These are phyloP conservation scores for Drosophila elegans DNA, from an alignment of 1,140 invertebrate genomes.

Conservation along the genomic window DNA sequence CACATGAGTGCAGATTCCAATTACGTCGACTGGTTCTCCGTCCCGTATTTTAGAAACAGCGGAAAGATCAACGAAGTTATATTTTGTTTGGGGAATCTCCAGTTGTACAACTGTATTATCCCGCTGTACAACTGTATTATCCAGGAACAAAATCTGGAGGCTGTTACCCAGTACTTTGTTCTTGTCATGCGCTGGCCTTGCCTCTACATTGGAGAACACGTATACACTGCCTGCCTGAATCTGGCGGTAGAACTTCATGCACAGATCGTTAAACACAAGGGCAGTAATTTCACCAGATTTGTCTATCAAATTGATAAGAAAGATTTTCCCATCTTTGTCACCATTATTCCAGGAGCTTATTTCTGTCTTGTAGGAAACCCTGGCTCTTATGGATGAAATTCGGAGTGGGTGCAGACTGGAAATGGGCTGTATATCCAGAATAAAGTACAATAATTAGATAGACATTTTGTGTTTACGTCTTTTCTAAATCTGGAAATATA, in stretches of 20 bases:
- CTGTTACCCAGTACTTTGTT: neutral
- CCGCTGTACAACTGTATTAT: too few relatives aligned
- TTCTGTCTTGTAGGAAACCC: constrained; percentile 2
- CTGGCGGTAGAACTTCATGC: neutral
- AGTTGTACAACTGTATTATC: neutral
- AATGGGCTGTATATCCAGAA: neutral
- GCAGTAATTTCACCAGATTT: constrained; percentile 8
- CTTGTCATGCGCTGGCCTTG: too few relatives aligned
- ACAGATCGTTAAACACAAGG: neutral
- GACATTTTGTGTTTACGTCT: too few relatives aligned
- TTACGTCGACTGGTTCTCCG: neutral
- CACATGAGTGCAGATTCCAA: neutral
- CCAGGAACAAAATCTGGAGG: neutral
- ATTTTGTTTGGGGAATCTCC: neutral
- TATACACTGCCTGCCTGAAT: neutral
- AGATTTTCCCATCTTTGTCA: neutral
- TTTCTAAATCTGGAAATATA: too few relatives aligned
- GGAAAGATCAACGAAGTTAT: neutral
- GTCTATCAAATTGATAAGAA: constrained; percentile 2
- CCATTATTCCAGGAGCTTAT: neutral
- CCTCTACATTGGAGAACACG: neutral
- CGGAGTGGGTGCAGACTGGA: neutral
- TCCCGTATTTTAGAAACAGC: neutral
- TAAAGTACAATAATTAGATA: neutral
- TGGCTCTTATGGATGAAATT: neutral